Percentiles rank a stretch among this genome's conserved stretches.
These are phyloP conservation scores for Amphimallon solstitiale DNA, from an alignment of 2,888 invertebrate species.

Conservation along the genomic window DNA sequence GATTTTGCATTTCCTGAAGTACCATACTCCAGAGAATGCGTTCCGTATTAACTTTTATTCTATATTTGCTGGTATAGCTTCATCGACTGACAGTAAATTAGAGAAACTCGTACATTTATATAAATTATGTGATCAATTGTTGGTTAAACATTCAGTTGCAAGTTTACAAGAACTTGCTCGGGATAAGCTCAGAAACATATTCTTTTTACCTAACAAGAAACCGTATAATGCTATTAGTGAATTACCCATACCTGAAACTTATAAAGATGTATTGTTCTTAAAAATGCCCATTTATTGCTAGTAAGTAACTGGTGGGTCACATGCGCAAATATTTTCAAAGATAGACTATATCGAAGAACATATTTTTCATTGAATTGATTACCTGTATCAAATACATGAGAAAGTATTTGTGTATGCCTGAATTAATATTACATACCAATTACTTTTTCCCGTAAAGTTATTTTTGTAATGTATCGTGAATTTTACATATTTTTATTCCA, in stretches of 20 bases:
- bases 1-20: conserved; percentile 8
- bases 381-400: no score
- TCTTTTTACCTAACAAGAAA: neutral
- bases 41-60: conserved; percentile 11
- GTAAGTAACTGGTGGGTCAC: neutral
- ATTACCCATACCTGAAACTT: conserved; percentile 2
- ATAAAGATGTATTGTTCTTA: conserved; percentile 21
- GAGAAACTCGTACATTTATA: neutral
- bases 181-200: neutral
- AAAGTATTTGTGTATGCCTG: no score
- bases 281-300: conserved; percentile 20
- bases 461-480: no score
- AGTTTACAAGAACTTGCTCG: conserved; percentile 16
- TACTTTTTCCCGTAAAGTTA: no score
- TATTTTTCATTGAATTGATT: no score
- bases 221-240: conserved; percentile 7
- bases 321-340: neutral
- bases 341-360: no score
- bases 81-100: neutral
- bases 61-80: conserved; percentile 2
- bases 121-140: conserved; percentile 7
- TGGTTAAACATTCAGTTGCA: neutral
- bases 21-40: neutral
- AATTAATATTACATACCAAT: no score
- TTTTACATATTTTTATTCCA: no score